phyloP scores from a whole-genome alignment of 2,888 invertebrate species.

The Aspidiotus rigidus region DNA sequence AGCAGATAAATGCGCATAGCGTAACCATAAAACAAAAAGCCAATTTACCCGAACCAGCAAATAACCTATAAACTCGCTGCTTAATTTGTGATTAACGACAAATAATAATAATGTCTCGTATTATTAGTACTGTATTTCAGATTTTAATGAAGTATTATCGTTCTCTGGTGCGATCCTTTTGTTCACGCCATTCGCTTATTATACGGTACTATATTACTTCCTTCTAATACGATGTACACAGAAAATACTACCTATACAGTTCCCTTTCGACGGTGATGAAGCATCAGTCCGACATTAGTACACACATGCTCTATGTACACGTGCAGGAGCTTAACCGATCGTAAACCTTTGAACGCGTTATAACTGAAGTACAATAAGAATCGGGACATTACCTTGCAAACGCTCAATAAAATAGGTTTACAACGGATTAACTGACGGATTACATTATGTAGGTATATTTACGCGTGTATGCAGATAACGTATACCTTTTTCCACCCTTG shows the following conservation, averaged over 20 bases:
- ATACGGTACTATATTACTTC: neutral
- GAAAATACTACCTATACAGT: neutral
- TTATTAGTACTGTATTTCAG: neutral
- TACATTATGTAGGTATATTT: slow-evolving; percentile 13
- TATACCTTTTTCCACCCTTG: neutral
- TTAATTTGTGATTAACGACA: slow-evolving; percentile 1
- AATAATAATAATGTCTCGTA: neutral
- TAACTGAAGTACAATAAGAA: neutral
- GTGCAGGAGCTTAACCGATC: slow-evolving; percentile 2
- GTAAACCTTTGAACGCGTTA: slow-evolving; percentile 6
- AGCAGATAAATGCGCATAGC: no score
- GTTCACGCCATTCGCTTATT: neutral
- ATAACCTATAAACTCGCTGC: neutral
- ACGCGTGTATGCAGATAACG: neutral
- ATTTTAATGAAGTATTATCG: slow-evolving; percentile 2
- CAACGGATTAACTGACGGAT: slow-evolving; percentile 20
- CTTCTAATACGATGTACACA: neutral
- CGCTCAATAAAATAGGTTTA: slow-evolving; percentile 25
- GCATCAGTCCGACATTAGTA: no score
- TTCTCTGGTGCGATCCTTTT: neutral
- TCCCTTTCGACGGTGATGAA: no score
- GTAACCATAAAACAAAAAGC: neutral
- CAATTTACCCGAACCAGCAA: neutral
- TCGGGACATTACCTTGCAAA: slow-evolving; percentile 1
- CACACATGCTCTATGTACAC: neutral